Conservation (phyloP, 92 coral and sea anemone genomes). For the Epizoanthus illoricatus region DNA sequence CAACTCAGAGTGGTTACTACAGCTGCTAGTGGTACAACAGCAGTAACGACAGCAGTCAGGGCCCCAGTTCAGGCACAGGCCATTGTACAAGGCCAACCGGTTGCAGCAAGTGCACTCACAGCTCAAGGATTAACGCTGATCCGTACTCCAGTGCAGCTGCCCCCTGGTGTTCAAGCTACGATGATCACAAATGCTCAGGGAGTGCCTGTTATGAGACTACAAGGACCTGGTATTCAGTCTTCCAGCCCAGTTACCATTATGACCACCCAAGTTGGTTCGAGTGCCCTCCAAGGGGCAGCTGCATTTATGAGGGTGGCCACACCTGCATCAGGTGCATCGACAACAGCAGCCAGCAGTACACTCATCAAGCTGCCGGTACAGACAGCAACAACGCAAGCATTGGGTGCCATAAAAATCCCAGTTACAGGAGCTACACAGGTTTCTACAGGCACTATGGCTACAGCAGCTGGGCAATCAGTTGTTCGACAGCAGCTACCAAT, state of each 20-base stretch:
- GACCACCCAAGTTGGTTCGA: constrained; percentile 74
- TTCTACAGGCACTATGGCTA: constrained; percentile 22
- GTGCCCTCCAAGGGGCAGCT: constrained; percentile 80
- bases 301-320: constrained; percentile 73
- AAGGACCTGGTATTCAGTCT: constrained; percentile 82
- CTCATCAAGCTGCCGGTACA: constrained; percentile 64
- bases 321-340: constrained; percentile 48
- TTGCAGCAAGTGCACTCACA: constrained; percentile 50
- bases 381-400: constrained; percentile 41
- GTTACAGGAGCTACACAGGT: constrained; percentile 51
- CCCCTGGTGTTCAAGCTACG: constrained; percentile 94
- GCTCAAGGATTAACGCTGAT: constrained; percentile 84
- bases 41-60: constrained; percentile 47
- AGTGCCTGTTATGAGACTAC: constrained; percentile 90
- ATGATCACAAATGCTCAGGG: constrained; percentile 96
- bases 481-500: constrained; percentile 72
- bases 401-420: constrained; percentile 61
- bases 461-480: constrained; percentile 42
- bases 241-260: constrained; percentile 68
- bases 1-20: constrained; percentile 42
- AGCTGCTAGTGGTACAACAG: constrained; percentile 47
- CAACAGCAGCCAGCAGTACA: constrained; percentile 54
- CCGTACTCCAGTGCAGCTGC: constrained; percentile 83
- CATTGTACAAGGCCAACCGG: constrained; percentile 64
- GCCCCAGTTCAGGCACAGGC: constrained; percentile 64